Base-by-base conservation (phyloP, 2,797 vertebrate species). In the Sphaeramia orbicularis region DNA sequence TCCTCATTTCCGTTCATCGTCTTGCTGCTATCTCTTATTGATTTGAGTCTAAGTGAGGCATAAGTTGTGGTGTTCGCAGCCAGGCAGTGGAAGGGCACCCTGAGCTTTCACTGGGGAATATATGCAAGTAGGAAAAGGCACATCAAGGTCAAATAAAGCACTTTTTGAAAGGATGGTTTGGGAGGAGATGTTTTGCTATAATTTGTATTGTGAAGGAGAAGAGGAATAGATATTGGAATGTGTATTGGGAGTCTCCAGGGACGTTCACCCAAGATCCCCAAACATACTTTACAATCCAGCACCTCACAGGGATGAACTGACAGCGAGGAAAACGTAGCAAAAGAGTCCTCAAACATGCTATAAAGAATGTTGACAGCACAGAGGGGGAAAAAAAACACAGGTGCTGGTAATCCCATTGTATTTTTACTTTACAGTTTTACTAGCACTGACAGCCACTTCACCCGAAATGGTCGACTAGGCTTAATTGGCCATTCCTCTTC, bases 401-500 rank as follows among this genome's bases (percentile, higher is more conserved):
- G 18, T 53, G 61, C 58, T 47, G 58, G 71, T 66, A 75, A 78
- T 81, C 66, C 74, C 43, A 69, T 72, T 67, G 67, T 83, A 69
- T 75, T 81, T 71, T 75, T 65, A 68, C 76, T 66, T 78, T 57
- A 50, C 57, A 43, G 72, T 76, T 79, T 80, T 48, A 78, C 67
- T 68, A 78, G 69, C 73, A 86, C 71, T 48, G 56, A 89, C 87
- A 70, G 75, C 52, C 61, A 68, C 86, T 86, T 86, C 81, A 82
- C 59, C 75, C 18, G 35, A 77, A 85, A 91, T 51, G 70, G 83
- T 74, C 49, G 76, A 75, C 80, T 71, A 15, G 47, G 68, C 84
- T 87, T 90, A 90, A 93, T 88, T 90, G 82, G 74, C 70, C 67
- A 58, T 79, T 84, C 69, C 69, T 76, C 78, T 78, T 74, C 15